Evolutionary conservation across 2,888 invertebrate species (phyloP).

Genomic region (Dicranocentrus wangi): DNA sequence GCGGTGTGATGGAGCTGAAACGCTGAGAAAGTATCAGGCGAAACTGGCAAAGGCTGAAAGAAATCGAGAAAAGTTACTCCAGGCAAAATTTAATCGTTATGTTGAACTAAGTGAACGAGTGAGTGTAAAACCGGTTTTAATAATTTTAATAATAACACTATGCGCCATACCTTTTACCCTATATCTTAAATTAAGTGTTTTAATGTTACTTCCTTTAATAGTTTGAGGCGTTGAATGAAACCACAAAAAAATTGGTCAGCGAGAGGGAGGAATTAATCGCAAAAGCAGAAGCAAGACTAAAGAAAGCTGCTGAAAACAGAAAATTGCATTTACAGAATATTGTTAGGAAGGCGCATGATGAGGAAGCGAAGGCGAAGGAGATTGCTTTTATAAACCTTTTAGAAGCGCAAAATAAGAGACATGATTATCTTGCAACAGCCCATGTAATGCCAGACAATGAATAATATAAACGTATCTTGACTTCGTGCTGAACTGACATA

Average conservation of each 20-base stretch:
- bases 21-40: constrained; percentile 86
- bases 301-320: constrained; percentile 93
- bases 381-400: constrained; percentile 97
- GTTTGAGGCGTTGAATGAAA: constrained; percentile 71
- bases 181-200: no score
- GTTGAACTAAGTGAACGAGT: constrained; percentile 71
- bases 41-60: constrained; percentile 94
- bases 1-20: constrained; percentile 76
- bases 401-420: constrained; percentile 93
- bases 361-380: constrained; percentile 96
- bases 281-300: constrained; percentile 75
- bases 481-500: neutral
- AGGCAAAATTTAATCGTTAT: constrained; percentile 75
- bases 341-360: constrained; percentile 96
- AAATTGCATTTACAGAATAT: constrained; percentile 87
- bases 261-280: constrained; percentile 69
- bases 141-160: neutral
- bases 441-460: constrained; percentile 80
- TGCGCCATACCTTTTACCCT: no score
- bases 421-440: constrained; percentile 90
- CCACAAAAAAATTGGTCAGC: constrained; percentile 69
- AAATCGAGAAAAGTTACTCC: constrained; percentile 86
- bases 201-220: no score
- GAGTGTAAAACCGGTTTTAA: constrained; percentile 13
- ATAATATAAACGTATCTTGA: neutral